Base-by-base conservation (phyloP, 2,888 invertebrate genomes). In the Acronicta leporina region DNA sequence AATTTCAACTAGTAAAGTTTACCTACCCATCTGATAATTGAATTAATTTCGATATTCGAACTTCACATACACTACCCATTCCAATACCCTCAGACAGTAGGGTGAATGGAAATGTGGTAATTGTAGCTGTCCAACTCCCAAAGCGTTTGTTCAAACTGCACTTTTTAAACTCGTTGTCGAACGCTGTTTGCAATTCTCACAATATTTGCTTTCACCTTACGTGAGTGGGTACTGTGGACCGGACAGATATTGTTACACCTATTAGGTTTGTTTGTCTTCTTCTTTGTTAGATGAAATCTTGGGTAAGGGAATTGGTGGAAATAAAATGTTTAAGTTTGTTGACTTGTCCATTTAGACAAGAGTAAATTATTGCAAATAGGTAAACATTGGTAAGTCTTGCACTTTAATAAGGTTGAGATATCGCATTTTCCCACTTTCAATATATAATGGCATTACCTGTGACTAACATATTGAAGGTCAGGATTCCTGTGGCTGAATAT, bases 231-330 rank as follows among this genome's bases (percentile, higher is more conserved):
- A 71, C 59, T 59, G 75, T 63, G 61, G 73, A 77, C 51, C 30
- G 64, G 75, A 79, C 73, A 77, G 77, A 79, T 78, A 78, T 77
- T 71, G 75, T 77, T 78, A 78, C 79, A 79, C 72, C 78, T 78
- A 76, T 78, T 76, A 58, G 47, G 47, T 73, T 78, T 74, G 71
- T 75, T 69, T 69, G 53, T 52, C 41, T 30, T 61, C 46, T 55
- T 45, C 69, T 75, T 67, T 75, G 63, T 65, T 65, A 68, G 54
- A 77, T 59, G 49, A 70, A 76, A 56, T 63, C 64, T 64, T 40
- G 41, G 50, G 25, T 61, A 48, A 54, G 20, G 40, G 30, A 41
- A 70, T 70, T 60, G 49, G 20, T 60, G n/a, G 45, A 63, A 54
- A 63, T 70, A 73, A 68, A 73, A 73, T 73, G 63, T 73, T 68